Percentiles rank a stretch among this genome's conserved stretches.
phyloP scores from a whole-genome alignment of 2,888 invertebrate genomes.

The Stenichneumon culpator region DNA sequence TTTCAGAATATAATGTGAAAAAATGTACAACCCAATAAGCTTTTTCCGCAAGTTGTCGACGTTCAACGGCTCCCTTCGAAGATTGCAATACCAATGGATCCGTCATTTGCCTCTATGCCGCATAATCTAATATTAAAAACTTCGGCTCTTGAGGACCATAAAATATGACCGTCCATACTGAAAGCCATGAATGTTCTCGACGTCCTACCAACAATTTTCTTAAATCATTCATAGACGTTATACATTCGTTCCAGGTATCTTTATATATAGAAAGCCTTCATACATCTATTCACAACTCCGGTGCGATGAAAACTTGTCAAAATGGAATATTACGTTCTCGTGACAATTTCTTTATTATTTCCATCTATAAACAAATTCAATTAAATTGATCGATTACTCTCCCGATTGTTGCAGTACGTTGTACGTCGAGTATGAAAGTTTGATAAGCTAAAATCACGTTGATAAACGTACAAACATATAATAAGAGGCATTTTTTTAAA shows the following conservation, averaged over 20 bases:
- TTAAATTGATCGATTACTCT: neutral
- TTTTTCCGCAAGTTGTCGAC: neutral
- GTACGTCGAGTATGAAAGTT: constrained; percentile 72
- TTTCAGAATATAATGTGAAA: neutral
- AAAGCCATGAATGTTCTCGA: neutral
- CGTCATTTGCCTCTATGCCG: neutral
- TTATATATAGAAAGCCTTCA: neutral
- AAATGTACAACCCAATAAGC: neutral
- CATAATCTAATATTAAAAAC: neutral
- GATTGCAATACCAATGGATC: neutral
- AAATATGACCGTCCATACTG: neutral
- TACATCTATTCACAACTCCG: neutral
- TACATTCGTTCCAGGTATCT: neutral
- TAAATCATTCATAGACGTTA: neutral
- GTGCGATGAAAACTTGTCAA: neutral
- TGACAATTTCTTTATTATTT: neutral
- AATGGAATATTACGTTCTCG: neutral
- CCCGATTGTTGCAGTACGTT: constrained; percentile 68
- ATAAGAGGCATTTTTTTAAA: neutral
- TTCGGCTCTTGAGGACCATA: neutral
- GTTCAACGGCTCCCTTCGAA: neutral
- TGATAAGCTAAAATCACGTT: constrained; percentile 67
- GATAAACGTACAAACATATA: neutral
- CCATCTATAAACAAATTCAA: neutral
- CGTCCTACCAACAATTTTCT: neutral